A percentile compares a stretch with the other conserved stretches of the same genome.
Evolutionary conservation across 2,888 invertebrate genomes (phyloP).

Genomic region (Synergus gifuensis): DNA sequence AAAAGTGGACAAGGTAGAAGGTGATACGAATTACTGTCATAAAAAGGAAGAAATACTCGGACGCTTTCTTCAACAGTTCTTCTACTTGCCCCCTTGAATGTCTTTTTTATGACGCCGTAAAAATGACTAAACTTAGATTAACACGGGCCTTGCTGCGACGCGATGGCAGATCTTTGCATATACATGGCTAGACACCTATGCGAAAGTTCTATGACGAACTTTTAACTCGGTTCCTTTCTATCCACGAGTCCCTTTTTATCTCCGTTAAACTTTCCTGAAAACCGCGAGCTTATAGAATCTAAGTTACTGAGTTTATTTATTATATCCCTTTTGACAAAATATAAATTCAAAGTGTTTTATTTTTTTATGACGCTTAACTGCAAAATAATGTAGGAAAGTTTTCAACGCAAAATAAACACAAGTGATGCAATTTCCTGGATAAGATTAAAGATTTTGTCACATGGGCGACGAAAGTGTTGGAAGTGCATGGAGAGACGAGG

Average conservation of each 20-base stretch:
- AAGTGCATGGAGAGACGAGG: constrained; percentile 19
- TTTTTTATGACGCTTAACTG: too few relatives aligned
- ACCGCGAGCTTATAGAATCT: not conserved
- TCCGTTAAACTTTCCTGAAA: not conserved
- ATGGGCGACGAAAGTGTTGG: constrained; percentile 22
- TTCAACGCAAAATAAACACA: not conserved
- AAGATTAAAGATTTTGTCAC: constrained; percentile 41
- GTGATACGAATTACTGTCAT: constrained; percentile 21
- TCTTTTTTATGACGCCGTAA: constrained; percentile 49
- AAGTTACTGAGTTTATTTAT: too few relatives aligned
- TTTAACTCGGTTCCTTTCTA: constrained; percentile 1
- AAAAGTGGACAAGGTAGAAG: not conserved
- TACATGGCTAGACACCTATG: constrained; percentile 16
- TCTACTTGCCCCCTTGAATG: constrained; percentile 24
- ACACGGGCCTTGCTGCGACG: constrained; percentile 32
- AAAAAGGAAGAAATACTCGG: constrained; percentile 29
- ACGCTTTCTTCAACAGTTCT: constrained; percentile 34
- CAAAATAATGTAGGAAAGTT: not conserved
- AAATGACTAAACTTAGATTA: constrained; percentile 56
- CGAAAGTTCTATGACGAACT: constrained; percentile 16
- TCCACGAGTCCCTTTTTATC: constrained; percentile 1
- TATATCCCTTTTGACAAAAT: too few relatives aligned
- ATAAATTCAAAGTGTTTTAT: too few relatives aligned
- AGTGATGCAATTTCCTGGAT: constrained; percentile 19
- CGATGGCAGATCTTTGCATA: constrained; percentile 13